phyloP scores from a whole-genome alignment of 2,888 invertebrate species.

The Argyresthia goedartella region DNA sequence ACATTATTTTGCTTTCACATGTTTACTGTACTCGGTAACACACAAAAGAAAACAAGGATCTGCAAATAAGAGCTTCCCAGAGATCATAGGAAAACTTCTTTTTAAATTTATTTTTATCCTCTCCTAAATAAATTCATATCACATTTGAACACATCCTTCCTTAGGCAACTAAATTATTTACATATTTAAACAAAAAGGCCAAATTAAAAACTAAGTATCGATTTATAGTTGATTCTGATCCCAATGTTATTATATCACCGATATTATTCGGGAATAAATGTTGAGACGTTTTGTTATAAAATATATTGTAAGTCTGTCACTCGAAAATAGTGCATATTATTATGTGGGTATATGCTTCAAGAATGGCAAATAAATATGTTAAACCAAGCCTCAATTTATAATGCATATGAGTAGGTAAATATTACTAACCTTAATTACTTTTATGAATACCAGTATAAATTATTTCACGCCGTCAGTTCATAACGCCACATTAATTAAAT shows the following conservation, averaged over 20 bases:
- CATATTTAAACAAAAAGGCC: neutral
- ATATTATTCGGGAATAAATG: too few relatives aligned
- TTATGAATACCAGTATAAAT: too few relatives aligned
- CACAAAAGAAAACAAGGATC: conserved; percentile 20
- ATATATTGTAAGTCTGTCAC: too few relatives aligned
- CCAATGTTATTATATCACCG: too few relatives aligned
- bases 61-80: conserved; percentile 63
- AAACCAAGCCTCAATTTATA: neutral
- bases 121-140: conserved; percentile 65
- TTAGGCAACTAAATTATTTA: neutral
- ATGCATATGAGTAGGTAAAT: conserved; percentile 14
- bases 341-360: neutral
- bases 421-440: conserved; percentile 13
- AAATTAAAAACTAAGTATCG: neutral
- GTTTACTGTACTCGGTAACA: conserved; percentile 6
- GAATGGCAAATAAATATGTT: neutral
- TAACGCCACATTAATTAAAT: neutral
- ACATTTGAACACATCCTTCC: conserved; percentile 68
- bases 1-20: too few relatives aligned
- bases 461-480: neutral
- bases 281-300: too few relatives aligned
- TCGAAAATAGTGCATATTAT: too few relatives aligned
- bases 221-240: neutral
- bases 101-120: conserved; percentile 25
- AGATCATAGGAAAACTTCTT: conserved; percentile 69